phyloP scores from a whole-genome alignment of 2,797 vertebrate species.

The Craterocephalus amniculus region DNA sequence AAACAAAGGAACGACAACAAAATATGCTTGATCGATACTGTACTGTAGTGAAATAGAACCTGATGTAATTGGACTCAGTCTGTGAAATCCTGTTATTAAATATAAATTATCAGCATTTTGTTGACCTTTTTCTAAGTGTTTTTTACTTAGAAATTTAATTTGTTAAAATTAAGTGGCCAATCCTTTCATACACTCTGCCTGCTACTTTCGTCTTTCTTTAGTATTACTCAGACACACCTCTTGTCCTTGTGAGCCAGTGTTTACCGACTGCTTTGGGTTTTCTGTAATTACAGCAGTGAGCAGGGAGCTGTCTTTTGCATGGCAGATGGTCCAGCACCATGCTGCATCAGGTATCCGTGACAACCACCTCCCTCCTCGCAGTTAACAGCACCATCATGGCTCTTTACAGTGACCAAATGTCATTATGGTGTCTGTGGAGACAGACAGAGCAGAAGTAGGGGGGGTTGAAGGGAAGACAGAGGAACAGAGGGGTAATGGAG shows the following conservation, averaged over 20 bases:
- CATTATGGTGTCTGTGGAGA: conserved; percentile 67
- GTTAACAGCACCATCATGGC: conserved; percentile 71
- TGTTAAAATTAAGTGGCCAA: neutral
- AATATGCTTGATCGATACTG: conserved; percentile 19
- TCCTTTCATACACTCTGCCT: conserved; percentile 2
- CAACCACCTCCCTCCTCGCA: conserved; percentile 75
- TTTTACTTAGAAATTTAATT: conserved; percentile 24
- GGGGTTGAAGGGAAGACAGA: conserved; percentile 13
- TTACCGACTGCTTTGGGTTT: conserved; percentile 64
- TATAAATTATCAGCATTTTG: conserved; percentile 22
- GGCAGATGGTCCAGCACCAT: conserved; percentile 90
- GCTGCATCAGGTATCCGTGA: conserved; percentile 90
- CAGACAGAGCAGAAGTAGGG: conserved; percentile 17
- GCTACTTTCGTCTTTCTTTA: conserved; percentile 24
- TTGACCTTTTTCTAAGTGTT: conserved; percentile 7
- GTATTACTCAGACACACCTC: conserved; percentile 39
- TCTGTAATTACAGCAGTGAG: conserved; percentile 83
- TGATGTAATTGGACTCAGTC: conserved; percentile 11
- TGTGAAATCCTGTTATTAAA: conserved; percentile 26
- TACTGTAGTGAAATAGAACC: conserved; percentile 22
- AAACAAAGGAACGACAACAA: conserved; percentile 33
- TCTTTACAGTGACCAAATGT: conserved; percentile 76
- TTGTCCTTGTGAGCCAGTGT: conserved; percentile 56
- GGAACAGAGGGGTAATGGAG: conserved; percentile 1
- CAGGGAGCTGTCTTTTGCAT: conserved; percentile 84